Evolutionary conservation across 2,888 invertebrate genomes (phyloP), one percentile per base, ranked within the genome.

Genomic region (Tenthredo amoena): DNA sequence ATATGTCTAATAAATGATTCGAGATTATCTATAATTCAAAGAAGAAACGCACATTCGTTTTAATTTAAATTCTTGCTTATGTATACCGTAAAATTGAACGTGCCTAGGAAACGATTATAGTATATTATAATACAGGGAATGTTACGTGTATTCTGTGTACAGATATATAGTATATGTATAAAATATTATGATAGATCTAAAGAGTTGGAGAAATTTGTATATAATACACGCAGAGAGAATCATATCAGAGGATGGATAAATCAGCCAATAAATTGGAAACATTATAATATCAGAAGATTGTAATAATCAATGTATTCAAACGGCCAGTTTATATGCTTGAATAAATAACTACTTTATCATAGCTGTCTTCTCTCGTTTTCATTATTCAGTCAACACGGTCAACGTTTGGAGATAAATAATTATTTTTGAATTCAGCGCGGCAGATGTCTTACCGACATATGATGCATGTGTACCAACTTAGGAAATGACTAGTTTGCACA

Each of bases 321-420:
- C 47, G n/a, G 85, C 62, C 72, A 71, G 81, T 85, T 85, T 85
- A 81, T 85, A 85, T 85, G 85, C 85, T 85, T 85, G 31, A 85
- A 85, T 85, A 85, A 68, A 71, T 68, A 68, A 47, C 43, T 83
- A 68, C 34, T 83, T 83, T 83, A 83, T 43, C 43, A 83, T 81
- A 81, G n/a, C 15, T 40, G 55, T 31, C 12, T 31, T 34, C 21
- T 26, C 4, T 34, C 6, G 31, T 18, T 55, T 76, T 12, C 50
- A 26, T 76, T 50, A 7, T 40, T 40, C 40, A 40, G 40, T 40
- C 40, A 40, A 40, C 40, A 7, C 40, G 10, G 7, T 31, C 1
- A 76, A 47, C 15, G 26, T 21, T 21, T 47, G 31, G 4, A 10
- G 12, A 12, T 43, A 3, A 43, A 43, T 43, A 43, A 12, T 43